Evolutionary conservation across 1,140 invertebrate genomes (phyloP).

Genomic region (Caerostris extrusa): DNA sequence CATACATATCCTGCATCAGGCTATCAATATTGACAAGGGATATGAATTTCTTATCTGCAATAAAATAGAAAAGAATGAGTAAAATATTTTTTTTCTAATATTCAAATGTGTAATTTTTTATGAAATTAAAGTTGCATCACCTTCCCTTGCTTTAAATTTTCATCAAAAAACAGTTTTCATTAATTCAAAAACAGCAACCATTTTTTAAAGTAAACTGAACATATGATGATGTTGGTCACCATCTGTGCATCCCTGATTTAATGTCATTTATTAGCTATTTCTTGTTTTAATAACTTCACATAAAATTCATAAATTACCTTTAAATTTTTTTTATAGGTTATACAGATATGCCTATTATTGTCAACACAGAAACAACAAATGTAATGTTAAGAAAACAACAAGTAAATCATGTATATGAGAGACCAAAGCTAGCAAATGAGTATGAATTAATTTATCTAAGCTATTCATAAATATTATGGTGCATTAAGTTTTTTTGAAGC

Average conservation of each 20-base stretch:
- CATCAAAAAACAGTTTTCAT: background rate
- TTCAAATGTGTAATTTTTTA: background rate
- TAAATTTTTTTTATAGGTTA: constrained; percentile 5
- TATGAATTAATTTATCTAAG: background rate
- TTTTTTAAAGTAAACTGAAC: background rate
- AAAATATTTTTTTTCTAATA: too few species aligned
- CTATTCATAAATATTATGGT: background rate
- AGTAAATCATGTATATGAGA: constrained; percentile 50
- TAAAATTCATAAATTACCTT: background rate
- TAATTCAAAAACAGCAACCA: background rate
- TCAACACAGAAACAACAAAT: constrained; percentile 58
- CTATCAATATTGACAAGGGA: too few species aligned
- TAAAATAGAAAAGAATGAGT: too few species aligned
- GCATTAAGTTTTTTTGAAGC: background rate
- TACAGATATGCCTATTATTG: constrained; percentile 44
- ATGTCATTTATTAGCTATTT: background rate
- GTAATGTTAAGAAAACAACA: constrained; percentile 42
- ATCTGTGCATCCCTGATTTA: background rate
- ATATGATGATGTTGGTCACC: background rate
- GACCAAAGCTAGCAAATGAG: constrained; percentile 64
- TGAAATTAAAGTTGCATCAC: background rate
- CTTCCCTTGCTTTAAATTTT: background rate
- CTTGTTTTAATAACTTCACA: background rate
- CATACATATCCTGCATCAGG: too few species aligned
- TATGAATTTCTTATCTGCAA: too few species aligned